Base-by-base conservation (phyloP, 1,140 invertebrate species). In the Drosophila littoralis region DNA sequence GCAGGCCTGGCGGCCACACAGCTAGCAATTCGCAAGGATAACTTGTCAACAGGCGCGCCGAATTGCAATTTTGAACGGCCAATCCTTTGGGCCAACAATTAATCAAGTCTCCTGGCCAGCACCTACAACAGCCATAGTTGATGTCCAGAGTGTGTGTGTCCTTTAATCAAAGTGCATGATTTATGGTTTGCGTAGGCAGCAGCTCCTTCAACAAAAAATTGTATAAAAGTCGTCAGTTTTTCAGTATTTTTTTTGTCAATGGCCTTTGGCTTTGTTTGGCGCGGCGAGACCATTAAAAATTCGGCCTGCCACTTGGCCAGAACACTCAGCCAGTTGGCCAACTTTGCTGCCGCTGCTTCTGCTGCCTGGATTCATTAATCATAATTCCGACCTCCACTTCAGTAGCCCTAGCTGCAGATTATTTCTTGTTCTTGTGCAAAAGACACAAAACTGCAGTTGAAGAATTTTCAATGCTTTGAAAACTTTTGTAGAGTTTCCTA, bases 41-140 rank as follows among this genome's bases (percentile, higher is more conserved):
- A 68, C 59, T 70, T 89, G 84, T 89, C 84, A 90, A 89, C 77
- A 81, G 69, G 84, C 80, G 80, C 74, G 67, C 36, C 85, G 79
- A 89, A 89, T 81, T 58, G 50, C 75, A 73, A 81, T 89, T 89
- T 78, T 73, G 9, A 80, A 88, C 73, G 66, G 79, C 52, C 83
- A 86, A 88, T 83, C 83, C 83, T 88, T 88, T 85, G 64, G 58
- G 69, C 50, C 55, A 51, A 51, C 83, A 74, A 88, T 88, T 89
- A 88, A 88, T 88, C 83, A 88, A 57, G 38, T 28, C 22, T 5
- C 4, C 22, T 28, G 22, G 57, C 36, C 32, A 48, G 71, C 79
- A 89, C 80, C 83, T 88, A 86, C 83, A 71, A 48, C 59, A 63
- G 61, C 43, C 63, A 46, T 0, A 55, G 51, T 35, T 43, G 45